A percentile compares a stretch with the other conserved stretches of the same genome.
These are phyloP conservation scores for Polylopha cassiicola DNA, from an alignment of 2,888 invertebrate genomes.

Conservation along the genomic window DNA sequence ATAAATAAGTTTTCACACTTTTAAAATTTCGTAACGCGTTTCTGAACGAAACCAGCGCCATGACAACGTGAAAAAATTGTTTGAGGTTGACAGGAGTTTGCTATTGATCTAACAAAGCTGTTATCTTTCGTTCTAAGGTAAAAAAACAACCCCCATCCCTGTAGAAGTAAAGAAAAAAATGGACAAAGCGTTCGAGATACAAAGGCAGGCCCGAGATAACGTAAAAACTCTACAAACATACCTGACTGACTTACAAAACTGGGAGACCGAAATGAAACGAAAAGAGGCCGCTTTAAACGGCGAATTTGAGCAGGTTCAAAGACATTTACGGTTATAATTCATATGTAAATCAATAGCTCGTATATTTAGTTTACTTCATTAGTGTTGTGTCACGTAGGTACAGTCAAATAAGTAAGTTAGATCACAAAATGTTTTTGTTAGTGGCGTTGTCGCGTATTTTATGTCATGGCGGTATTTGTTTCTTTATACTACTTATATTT, in stretches of 20 bases:
- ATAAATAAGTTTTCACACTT: too few relatives aligned
- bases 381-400: background rate
- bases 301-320: slow-evolving; percentile 68
- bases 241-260: slow-evolving; percentile 83
- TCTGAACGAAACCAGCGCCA: slow-evolving; percentile 21
- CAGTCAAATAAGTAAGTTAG: slow-evolving; percentile 18
- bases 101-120: slow-evolving; percentile 22
- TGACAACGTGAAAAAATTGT: slow-evolving; percentile 22
- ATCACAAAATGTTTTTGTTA: slow-evolving; percentile 20
- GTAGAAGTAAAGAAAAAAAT: slow-evolving; percentile 44
- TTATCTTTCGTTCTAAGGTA: slow-evolving; percentile 21
- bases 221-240: slow-evolving; percentile 82
- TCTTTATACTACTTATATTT: slow-evolving; percentile 24
- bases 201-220: slow-evolving; percentile 84
- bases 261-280: slow-evolving; percentile 84
- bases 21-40: too few relatives aligned
- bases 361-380: slow-evolving; percentile 17
- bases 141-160: slow-evolving; percentile 16
- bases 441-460: slow-evolving; percentile 17
- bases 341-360: slow-evolving; percentile 16
- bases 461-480: slow-evolving; percentile 17
- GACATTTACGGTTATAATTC: slow-evolving; percentile 38
- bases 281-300: slow-evolving; percentile 79
- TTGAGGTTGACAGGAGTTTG: slow-evolving; percentile 20
- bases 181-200: slow-evolving; percentile 81